Evolutionary conservation across 2,888 invertebrate genomes (phyloP).

Genomic region (Dryomyza anilis): DNA sequence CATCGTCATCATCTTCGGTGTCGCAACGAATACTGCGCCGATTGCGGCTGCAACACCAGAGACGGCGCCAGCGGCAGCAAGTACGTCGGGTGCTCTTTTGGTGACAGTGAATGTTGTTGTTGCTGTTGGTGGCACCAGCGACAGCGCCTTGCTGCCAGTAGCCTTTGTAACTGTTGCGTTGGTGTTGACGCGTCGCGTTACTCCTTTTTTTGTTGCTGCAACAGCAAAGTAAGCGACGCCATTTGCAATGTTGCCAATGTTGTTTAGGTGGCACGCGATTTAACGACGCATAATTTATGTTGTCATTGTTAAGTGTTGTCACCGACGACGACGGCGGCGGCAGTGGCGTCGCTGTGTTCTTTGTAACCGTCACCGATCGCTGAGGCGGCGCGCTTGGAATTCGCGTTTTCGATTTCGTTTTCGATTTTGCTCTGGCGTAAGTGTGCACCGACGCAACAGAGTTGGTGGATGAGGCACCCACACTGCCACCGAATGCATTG

Average conservation of each 20-base stretch:
- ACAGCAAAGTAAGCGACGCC: slow-evolving; percentile 3
- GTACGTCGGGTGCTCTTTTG: slow-evolving; percentile 22
- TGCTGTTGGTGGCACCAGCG: slow-evolving; percentile 20
- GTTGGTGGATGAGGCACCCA: slow-evolving; percentile 31
- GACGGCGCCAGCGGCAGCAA: slow-evolving; percentile 36
- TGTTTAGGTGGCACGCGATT: slow-evolving; percentile 50
- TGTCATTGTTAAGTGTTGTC: slow-evolving; percentile 38
- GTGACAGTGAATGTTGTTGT: neutral
- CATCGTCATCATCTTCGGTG: slow-evolving; percentile 51
- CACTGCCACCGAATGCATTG: slow-evolving; percentile 41
- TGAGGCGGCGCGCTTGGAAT: neutral
- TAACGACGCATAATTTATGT: slow-evolving; percentile 53
- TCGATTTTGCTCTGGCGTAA: slow-evolving; percentile 39
- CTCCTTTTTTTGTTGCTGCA: neutral
- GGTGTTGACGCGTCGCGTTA: neutral
- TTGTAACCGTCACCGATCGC: slow-evolving; percentile 15
- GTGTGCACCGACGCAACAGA: slow-evolving; percentile 45
- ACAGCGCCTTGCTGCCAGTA: slow-evolving; percentile 25
- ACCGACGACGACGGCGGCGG: slow-evolving; percentile 25
- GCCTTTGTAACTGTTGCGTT: slow-evolving; percentile 20
- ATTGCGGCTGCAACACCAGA: slow-evolving; percentile 34
- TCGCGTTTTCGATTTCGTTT: slow-evolving; percentile 28
- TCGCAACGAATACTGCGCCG: slow-evolving; percentile 37
- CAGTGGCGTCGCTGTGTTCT: neutral
- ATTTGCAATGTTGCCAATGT: slow-evolving; percentile 22